Percentiles rank a stretch among this genome's conserved stretches.
These are phyloP conservation scores for Pitta sordida DNA, from an alignment of 2,113 vertebrate species.

Conservation along the genomic window DNA sequence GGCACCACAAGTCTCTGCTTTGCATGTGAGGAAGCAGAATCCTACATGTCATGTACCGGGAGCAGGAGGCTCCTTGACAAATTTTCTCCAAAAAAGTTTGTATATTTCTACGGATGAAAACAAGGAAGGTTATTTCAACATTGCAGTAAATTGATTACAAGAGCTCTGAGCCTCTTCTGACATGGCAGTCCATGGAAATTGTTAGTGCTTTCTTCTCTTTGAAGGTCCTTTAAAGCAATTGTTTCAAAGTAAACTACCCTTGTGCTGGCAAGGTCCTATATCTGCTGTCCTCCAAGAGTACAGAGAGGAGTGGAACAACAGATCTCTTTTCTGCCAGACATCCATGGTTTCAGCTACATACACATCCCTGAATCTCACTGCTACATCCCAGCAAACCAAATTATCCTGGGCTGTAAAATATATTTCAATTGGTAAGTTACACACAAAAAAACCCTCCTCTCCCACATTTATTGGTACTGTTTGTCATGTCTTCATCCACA, in stretches of 20 bases:
- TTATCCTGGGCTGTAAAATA: not conserved
- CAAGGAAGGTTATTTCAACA: not conserved
- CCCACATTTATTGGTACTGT: not conserved
- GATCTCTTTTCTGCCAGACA: not conserved
- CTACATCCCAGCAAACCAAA: not conserved
- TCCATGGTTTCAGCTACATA: not conserved
- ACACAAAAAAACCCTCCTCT: not conserved
- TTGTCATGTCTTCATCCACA: not conserved
- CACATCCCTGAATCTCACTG: not conserved
- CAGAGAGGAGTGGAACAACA: not conserved
- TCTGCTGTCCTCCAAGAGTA: not conserved
- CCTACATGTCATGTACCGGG: fast-evolving
- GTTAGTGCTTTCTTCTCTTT: not conserved
- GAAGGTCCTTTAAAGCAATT: not conserved
- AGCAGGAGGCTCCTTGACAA: not conserved
- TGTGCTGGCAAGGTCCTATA: not conserved
- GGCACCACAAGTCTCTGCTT: not conserved
- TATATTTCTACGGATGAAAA: not conserved
- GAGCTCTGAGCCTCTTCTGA: not conserved
- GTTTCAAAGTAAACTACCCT: not conserved
- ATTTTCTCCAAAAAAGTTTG: not conserved
- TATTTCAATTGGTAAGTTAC: not conserved
- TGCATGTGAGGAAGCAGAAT: not conserved
- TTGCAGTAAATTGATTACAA: not conserved
- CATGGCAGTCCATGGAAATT: not conserved